A percentile compares a stretch with the other conserved stretches of the same genome.
Conservation (phyloP, 2,888 invertebrate genomes). For the Parnassius smintheus region DNA sequence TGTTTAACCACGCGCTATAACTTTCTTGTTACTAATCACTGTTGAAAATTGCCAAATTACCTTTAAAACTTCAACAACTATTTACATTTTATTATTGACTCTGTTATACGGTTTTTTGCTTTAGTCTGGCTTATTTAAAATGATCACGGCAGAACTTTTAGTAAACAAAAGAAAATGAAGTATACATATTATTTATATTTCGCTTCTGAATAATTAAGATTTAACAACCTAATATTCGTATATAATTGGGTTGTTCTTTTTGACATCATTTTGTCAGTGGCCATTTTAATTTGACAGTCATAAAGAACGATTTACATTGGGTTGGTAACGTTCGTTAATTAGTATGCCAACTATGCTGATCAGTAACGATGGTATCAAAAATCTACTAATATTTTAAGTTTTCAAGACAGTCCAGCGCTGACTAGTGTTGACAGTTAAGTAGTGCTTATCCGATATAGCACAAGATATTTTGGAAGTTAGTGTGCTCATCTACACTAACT, state of each 20-base stretch:
- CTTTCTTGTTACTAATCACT: conserved; percentile 55
- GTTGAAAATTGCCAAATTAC: conserved; percentile 68
- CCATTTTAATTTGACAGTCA: conserved; percentile 22
- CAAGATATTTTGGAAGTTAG: too few species aligned
- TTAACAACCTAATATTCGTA: too few species aligned
- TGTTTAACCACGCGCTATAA: conserved; percentile 51
- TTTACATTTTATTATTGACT: conserved; percentile 56
- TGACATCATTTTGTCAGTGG: conserved; percentile 4
- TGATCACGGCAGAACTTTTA: conserved; percentile 19
- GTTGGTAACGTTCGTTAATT: too few species aligned
- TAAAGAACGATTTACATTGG: too few species aligned
- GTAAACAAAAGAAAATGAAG: not conserved
- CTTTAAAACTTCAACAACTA: conserved; percentile 61
- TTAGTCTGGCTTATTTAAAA: conserved; percentile 32
- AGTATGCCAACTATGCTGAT: too few species aligned
- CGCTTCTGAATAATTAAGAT: not conserved
- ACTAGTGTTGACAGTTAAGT: too few species aligned
- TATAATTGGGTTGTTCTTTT: too few species aligned
- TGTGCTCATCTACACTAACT: too few species aligned
- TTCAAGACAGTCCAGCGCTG: too few species aligned
- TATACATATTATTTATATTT: not conserved
- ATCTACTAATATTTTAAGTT: too few species aligned
- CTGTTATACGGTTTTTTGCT: conserved; percentile 56
- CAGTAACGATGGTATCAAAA: too few species aligned
- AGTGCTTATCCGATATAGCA: too few species aligned